phyloP scores from a whole-genome alignment of 2,113 vertebrate species.

The Noctilio leporinus region DNA sequence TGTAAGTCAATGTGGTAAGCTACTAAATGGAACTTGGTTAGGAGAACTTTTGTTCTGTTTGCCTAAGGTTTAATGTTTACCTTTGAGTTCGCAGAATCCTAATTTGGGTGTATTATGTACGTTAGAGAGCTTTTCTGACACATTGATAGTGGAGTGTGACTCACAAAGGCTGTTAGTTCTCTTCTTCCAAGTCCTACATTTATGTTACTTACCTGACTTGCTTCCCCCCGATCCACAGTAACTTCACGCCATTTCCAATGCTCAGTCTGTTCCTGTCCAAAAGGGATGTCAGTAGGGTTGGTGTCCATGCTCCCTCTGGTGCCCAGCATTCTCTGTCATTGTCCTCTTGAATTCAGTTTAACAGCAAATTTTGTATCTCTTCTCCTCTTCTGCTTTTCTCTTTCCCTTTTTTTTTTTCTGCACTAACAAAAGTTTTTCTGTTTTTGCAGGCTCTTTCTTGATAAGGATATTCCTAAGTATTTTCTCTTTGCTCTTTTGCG shows the following conservation, averaged over 20 bases:
- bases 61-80: neutral
- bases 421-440: slow-evolving; percentile 85
- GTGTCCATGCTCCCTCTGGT: neutral
- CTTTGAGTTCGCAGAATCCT: neutral
- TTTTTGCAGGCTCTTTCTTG: slow-evolving; percentile 96
- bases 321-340: neutral
- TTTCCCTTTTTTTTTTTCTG: slow-evolving; percentile 69
- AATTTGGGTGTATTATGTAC: neutral
- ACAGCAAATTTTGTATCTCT: slow-evolving; percentile 20
- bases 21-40: neutral
- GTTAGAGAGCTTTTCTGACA: neutral
- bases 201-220: neutral
- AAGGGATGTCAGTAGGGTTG: neutral
- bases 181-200: neutral
- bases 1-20: neutral
- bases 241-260: neutral
- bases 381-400: slow-evolving; percentile 55
- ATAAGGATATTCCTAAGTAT: slow-evolving; percentile 99
- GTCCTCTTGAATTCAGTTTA: slow-evolving; percentile 65
- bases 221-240: neutral
- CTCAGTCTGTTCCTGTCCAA: neutral
- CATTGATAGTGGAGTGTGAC: too few relatives aligned
- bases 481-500: slow-evolving; percentile 79
- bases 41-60: neutral
- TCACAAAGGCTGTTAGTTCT: neutral